These are phyloP conservation scores for Pteruthius melanotis DNA, from an alignment of 2,113 vertebrate genomes.

Conservation along the genomic window DNA sequence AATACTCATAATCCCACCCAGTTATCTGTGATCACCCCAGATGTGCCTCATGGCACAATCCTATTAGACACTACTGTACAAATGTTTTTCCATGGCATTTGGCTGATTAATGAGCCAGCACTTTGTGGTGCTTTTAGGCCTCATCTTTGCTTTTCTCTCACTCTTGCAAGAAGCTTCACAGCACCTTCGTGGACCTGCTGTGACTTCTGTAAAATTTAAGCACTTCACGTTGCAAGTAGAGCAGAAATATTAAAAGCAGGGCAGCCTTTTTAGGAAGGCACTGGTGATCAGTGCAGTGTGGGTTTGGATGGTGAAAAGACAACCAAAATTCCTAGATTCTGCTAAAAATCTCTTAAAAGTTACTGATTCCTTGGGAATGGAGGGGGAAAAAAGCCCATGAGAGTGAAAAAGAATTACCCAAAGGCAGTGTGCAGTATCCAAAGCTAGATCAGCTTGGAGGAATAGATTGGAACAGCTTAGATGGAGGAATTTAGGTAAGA, in stretches of 20 bases:
- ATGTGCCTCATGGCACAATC: background rate
- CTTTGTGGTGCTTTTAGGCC: background rate
- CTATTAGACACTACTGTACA: background rate
- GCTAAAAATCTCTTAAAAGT: background rate
- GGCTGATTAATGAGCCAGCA: background rate
- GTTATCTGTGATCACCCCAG: background rate
- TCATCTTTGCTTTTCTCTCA: background rate
- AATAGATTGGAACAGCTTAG: background rate
- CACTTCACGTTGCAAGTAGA: background rate
- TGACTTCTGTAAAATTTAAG: background rate
- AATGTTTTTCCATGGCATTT: background rate
- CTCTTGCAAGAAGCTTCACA: background rate
- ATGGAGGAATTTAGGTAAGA: background rate
- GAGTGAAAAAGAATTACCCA: background rate
- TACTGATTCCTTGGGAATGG: background rate
- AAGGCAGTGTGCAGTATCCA: background rate
- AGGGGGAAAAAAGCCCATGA: rapidly evolving
- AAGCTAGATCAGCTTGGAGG: background rate
- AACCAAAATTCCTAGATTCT: background rate
- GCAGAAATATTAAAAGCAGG: background rate
- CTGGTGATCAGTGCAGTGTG: background rate
- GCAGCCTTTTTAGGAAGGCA: background rate
- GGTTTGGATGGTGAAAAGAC: background rate
- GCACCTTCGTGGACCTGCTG: background rate
- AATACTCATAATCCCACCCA: background rate